A percentile compares a stretch with the other conserved stretches of the same genome.
Evolutionary conservation across 1,140 invertebrate genomes (phyloP).

Genomic region (Ericerus pela): DNA sequence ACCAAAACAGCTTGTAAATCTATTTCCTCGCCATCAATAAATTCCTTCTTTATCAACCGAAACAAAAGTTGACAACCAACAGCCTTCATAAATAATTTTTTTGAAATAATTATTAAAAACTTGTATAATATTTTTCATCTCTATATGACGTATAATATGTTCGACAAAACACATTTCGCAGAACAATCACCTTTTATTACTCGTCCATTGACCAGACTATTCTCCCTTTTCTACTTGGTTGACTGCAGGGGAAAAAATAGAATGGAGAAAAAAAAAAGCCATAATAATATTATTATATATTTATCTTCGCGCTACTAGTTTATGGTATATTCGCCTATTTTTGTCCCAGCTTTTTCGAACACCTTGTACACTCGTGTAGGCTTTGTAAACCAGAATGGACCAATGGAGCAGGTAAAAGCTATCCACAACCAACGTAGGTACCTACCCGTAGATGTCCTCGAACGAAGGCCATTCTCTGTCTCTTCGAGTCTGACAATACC

Average conservation of each 20-base stretch:
- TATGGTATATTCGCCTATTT: neutral
- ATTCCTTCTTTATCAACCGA: no score
- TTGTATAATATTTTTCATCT: no score
- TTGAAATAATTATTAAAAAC: no score
- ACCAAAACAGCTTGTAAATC: no score
- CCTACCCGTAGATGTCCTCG: slow-evolving; percentile 11
- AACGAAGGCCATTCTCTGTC: slow-evolving; percentile 6
- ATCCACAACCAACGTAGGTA: neutral
- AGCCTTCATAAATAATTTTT: no score
- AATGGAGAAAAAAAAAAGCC: neutral
- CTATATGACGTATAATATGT: no score
- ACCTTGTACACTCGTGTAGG: slow-evolving; percentile 2
- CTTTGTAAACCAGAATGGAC: slow-evolving; percentile 3
- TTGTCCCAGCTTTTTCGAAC: neutral
- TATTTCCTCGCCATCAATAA: no score
- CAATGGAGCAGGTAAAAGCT: slow-evolving; percentile 7
- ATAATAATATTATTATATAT: neutral
- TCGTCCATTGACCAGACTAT: no score
- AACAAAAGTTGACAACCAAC: no score
- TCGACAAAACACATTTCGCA: no score
- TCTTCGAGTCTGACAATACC: neutral
- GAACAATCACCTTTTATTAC: no score
- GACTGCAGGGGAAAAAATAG: neutral
- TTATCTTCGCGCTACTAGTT: neutral
- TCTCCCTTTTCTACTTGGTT: no score